A percentile compares a stretch with the other conserved stretches of the same genome.
phyloP scores from a whole-genome alignment of 2,113 vertebrate genomes.

The Halcyon senegalensis region DNA sequence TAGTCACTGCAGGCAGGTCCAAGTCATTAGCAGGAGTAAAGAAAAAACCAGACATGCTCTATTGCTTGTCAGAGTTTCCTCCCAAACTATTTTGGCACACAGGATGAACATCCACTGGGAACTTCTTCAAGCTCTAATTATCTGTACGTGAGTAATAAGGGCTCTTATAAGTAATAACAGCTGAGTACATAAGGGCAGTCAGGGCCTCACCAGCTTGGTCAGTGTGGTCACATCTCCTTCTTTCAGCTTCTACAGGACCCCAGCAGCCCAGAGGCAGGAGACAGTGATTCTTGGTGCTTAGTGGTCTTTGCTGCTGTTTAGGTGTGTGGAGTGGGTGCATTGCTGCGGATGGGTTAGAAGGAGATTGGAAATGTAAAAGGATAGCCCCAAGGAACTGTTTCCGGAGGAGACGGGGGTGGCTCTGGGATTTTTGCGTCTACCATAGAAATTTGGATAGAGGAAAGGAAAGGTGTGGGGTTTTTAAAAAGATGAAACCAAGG shows the following conservation, averaged over 20 bases:
- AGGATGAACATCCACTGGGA: neutral
- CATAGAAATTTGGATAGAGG: neutral
- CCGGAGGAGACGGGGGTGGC: neutral
- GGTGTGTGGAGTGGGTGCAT: accelerated
- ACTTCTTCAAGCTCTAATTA: neutral
- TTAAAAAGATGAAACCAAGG: neutral
- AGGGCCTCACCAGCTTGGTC: neutral
- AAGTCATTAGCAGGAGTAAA: neutral
- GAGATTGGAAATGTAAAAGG: neutral
- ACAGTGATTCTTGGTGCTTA: neutral
- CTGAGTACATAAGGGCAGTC: neutral
- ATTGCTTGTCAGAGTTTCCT: neutral
- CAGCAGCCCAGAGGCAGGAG: neutral
- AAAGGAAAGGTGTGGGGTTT: neutral
- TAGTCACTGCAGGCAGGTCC: neutral
- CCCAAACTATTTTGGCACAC: neutral
- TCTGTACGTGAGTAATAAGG: neutral
- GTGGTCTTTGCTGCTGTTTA: neutral
- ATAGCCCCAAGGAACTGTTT: neutral
- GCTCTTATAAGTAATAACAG: neutral
- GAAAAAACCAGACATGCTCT: neutral
- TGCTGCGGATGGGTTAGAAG: neutral
- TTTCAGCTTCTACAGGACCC: neutral
- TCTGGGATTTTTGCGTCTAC: neutral
- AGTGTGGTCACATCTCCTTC: neutral